Conservation (phyloP, 2,888 invertebrate genomes). For the Cylindroiulus punctatus region DNA sequence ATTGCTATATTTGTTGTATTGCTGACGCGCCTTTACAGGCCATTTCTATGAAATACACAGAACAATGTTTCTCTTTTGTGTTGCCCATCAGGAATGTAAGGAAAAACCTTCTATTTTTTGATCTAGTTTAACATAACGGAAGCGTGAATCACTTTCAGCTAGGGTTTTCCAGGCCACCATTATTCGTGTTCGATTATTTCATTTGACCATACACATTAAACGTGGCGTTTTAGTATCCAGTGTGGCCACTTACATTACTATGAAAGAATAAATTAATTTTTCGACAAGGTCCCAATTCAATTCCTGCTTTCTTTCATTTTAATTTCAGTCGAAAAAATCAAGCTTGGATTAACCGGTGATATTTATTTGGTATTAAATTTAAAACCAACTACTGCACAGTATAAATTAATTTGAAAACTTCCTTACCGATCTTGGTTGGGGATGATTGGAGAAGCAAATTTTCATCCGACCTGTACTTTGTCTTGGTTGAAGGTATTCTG, state of each 20-base stretch:
- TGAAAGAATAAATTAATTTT: background rate
- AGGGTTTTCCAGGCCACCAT: background rate
- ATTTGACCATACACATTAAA: background rate
- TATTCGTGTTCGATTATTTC: background rate
- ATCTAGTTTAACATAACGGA: background rate
- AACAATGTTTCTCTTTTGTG: background rate
- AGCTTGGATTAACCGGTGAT: background rate
- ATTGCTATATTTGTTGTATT: too few relatives aligned
- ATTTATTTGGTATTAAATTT: background rate
- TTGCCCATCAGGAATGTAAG: background rate
- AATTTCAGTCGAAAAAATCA: background rate
- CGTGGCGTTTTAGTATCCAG: too few relatives aligned
- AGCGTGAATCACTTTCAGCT: background rate
- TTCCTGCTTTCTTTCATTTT: background rate
- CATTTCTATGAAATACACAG: too few relatives aligned
- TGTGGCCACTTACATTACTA: too few relatives aligned
- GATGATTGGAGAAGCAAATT: background rate
- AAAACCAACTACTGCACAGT: background rate
- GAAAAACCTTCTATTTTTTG: background rate
- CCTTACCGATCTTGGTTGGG: background rate
- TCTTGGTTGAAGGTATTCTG: conserved; percentile 9
- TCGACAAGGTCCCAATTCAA: background rate
- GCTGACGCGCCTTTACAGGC: too few relatives aligned
- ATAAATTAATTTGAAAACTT: background rate
- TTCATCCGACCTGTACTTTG: background rate